Percentiles rank a stretch among this genome's conserved stretches.
Conservation (phyloP, 2,888 invertebrate species). For the Chrysolina haemoptera region DNA sequence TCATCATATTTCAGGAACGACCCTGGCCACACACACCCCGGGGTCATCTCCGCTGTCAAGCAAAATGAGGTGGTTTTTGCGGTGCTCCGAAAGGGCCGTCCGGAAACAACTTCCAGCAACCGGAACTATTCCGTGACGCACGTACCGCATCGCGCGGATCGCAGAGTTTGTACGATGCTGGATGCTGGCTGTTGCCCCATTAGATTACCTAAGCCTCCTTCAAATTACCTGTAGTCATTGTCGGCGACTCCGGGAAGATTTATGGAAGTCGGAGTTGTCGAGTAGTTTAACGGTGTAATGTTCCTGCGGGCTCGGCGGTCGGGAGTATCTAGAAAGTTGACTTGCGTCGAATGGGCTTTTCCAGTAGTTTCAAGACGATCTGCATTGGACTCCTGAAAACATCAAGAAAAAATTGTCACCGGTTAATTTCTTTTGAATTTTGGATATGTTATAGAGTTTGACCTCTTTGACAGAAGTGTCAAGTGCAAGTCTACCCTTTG, state of each 20-base stretch:
- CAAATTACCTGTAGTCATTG: conserved; percentile 48
- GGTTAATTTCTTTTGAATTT: no score
- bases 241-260: conserved; percentile 39
- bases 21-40: not conserved
- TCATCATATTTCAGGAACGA: conserved; percentile 26
- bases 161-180: conserved; percentile 19
- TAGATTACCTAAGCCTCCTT: conserved; percentile 43
- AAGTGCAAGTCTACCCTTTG: no score
- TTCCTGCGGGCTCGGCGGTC: conserved; percentile 21
- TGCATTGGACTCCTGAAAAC: no score
- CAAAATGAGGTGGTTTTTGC: conserved; percentile 31
- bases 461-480: no score
- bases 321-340: conserved; percentile 1
- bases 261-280: conserved; percentile 37
- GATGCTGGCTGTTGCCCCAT: conserved; percentile 30
- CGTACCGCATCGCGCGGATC: conserved; percentile 33
- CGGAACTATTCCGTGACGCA: conserved; percentile 46
- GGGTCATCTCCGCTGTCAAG: conserved; percentile 21
- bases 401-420: no score
- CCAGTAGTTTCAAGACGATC: not conserved
- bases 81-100: conserved; percentile 38
- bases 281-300: conserved; percentile 32
- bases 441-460: no score
- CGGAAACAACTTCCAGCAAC: conserved; percentile 36
- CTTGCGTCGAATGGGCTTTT: not conserved